phyloP scores from a whole-genome alignment of 2,888 invertebrate genomes.

The Drosophila nr. perissopoda region DNA sequence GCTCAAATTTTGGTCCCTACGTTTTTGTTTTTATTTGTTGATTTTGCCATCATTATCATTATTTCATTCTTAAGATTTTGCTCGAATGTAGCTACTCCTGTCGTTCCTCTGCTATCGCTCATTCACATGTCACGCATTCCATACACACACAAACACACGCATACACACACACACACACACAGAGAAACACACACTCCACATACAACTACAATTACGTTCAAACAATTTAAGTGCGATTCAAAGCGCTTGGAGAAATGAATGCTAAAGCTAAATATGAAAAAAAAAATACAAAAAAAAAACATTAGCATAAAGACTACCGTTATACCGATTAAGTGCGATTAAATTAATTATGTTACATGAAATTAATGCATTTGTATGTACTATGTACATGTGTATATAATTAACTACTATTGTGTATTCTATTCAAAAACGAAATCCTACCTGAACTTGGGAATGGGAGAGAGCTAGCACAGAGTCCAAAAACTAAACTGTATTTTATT shows the following conservation, averaged over 20 bases:
- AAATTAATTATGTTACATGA: slow-evolving; percentile 53
- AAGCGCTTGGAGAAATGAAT: slow-evolving; percentile 72
- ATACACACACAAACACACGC: slow-evolving; percentile 13
- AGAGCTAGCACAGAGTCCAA: slow-evolving; percentile 85
- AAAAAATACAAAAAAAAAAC: slow-evolving; percentile 32
- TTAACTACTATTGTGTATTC: slow-evolving; percentile 71
- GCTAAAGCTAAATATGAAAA: slow-evolving; percentile 77
- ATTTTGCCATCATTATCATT: slow-evolving; percentile 54
- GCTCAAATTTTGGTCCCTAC: slow-evolving; percentile 27
- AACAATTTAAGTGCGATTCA: slow-evolving; percentile 51
- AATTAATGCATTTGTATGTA: slow-evolving; percentile 57
- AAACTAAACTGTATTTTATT: slow-evolving; percentile 57
- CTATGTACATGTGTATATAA: slow-evolving; percentile 52
- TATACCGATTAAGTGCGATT: slow-evolving; percentile 61
- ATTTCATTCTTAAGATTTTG: slow-evolving; percentile 48
- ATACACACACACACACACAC: slow-evolving; percentile 2
- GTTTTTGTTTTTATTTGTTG: slow-evolving; percentile 34
- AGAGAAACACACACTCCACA: slow-evolving; percentile 7
- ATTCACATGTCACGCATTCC: slow-evolving; percentile 51
- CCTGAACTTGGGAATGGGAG: slow-evolving; percentile 86
- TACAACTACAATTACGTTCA: slow-evolving; percentile 18
- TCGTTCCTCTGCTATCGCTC: slow-evolving; percentile 50
- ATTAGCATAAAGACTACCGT: slow-evolving; percentile 46
- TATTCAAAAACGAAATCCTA: slow-evolving; percentile 78
- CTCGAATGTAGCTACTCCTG: slow-evolving; percentile 33